Conservation (phyloP, 1,140 invertebrate species). For the Cephus cinctus region DNA sequence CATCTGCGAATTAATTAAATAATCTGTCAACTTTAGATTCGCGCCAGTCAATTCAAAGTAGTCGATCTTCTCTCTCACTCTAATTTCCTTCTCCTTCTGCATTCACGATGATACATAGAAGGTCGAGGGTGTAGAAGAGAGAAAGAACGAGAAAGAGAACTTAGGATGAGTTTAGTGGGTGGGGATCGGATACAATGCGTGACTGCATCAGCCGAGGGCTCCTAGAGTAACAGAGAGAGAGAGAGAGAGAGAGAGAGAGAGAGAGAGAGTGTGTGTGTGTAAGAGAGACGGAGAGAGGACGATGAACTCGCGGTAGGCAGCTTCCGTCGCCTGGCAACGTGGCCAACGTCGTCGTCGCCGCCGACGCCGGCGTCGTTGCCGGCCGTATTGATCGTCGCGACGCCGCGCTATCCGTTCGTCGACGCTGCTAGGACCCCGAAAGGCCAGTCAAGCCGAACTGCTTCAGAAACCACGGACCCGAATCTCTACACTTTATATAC, state of each 20-base stretch:
- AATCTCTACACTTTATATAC: too few relatives aligned
- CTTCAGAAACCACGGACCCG: too few relatives aligned
- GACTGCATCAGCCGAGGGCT: neutral
- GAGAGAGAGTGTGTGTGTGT: conserved; percentile 16
- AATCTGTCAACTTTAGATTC: too few relatives aligned
- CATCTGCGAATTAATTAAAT: too few relatives aligned
- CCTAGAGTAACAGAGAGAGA: conserved; percentile 12
- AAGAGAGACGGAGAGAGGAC: conserved; percentile 33
- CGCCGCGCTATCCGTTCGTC: conserved; percentile 4
- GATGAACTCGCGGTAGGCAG: conserved; percentile 46
- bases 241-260: conserved; percentile 17
- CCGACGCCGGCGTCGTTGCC: conserved; percentile 11
- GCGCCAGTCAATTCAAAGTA: too few relatives aligned
- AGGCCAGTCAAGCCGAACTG: too few relatives aligned
- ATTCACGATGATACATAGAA: too few relatives aligned
- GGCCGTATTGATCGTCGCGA: conserved; percentile 9
- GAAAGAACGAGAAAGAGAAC: conserved; percentile 10
- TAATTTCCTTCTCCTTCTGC: too few relatives aligned
- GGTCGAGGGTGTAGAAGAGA: conserved; percentile 1
- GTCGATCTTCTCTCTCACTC: too few relatives aligned
- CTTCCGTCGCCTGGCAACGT: conserved; percentile 52
- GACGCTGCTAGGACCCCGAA: neutral
- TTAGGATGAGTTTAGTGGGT: neutral
- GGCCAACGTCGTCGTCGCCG: conserved; percentile 14
- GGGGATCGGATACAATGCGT: conserved; percentile 3